Base-by-base conservation (phyloP, 1,140 invertebrate genomes). In the Leptinotarsa texana region DNA sequence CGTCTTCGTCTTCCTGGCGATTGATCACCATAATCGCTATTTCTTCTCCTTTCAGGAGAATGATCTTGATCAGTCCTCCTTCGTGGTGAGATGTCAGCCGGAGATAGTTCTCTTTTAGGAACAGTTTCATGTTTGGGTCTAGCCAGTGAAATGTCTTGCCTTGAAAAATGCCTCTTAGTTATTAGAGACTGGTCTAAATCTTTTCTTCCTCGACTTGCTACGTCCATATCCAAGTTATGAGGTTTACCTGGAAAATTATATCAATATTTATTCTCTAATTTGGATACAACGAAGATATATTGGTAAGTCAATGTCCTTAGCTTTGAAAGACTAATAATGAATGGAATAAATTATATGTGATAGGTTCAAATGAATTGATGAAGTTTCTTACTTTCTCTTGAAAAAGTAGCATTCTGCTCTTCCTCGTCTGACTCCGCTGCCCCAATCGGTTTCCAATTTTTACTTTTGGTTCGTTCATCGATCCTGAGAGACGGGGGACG, bases 391-490 rank as follows among this genome's bases (percentile, higher is more conserved):
- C 61, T 62, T n/a, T n/a, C 21, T 8, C 17, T 62, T 62, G 17
- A 62, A 21, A 21, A n/a, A 22, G 17, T 67, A 22, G 18, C 13
- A 63, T 13, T 78, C 22, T 61, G 48, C n/a, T 48, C 11, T 49
- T 63, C 73, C 68, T 66, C 3, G 13, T 70, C 24, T 62, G 4
- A 21, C 2, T 72, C 66, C n/a, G 1, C n/a, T 62, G 63, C 74
- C 47, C 82, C 82, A 68, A 94, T 86, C 63, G 92, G 88, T 86
- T 91, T 92, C 94, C 94, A 96, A 82, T 92, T 91, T 73, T 89
- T 89, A 70, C 86, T 88, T 72, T 84, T 86, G 75, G 88, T 86
- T 79, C 90, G 91, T 63, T 91, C 85, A 87, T 95, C 88, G 75
- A 90, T 81, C 79, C 89, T 86, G 80, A 94, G 84, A 79, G 92